Percentiles rank a stretch among this genome's conserved stretches.
phyloP scores from a whole-genome alignment of 2,888 invertebrate species.

The Patella ulyssiponensis region DNA sequence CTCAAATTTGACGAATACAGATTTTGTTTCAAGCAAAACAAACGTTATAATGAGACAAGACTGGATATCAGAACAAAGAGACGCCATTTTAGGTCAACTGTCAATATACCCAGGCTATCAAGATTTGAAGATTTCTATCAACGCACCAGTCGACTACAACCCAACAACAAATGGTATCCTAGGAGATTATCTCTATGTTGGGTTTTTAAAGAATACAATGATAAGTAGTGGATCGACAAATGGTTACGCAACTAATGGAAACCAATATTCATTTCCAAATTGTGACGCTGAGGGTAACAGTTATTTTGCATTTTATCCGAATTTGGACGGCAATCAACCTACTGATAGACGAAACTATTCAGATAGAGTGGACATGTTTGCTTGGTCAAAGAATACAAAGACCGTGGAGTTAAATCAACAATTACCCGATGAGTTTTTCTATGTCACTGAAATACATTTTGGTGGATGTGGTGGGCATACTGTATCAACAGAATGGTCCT shows the following conservation, averaged over 20 bases:
- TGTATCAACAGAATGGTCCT: not conserved
- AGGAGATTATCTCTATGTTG: slow-evolving; percentile 11
- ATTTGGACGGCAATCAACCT: not conserved
- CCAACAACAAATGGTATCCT: not conserved
- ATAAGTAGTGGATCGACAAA: not conserved
- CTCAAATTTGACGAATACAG: not conserved
- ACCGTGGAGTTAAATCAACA: not conserved
- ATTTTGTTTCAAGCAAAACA: not conserved
- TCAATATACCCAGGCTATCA: not conserved
- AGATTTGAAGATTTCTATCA: slow-evolving; percentile 1
- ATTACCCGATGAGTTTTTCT: slow-evolving; percentile 4
- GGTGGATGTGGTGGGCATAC: slow-evolving; percentile 16
- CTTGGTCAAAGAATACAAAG: not conserved
- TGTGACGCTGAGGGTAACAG: not conserved
- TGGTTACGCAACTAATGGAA: slow-evolving; percentile 4
- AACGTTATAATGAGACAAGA: not conserved
- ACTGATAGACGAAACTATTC: not conserved
- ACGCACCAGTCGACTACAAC: not conserved
- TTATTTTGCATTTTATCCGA: slow-evolving; percentile 14
- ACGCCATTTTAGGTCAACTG: slow-evolving; percentile 15
- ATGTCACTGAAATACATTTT: slow-evolving; percentile 16
- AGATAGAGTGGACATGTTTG: not conserved
- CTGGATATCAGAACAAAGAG: not conserved
- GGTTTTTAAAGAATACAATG: not conserved
- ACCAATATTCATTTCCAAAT: not conserved